phyloP scores from a whole-genome alignment of 2,113 vertebrate genomes.

The Symphodus melops region DNA sequence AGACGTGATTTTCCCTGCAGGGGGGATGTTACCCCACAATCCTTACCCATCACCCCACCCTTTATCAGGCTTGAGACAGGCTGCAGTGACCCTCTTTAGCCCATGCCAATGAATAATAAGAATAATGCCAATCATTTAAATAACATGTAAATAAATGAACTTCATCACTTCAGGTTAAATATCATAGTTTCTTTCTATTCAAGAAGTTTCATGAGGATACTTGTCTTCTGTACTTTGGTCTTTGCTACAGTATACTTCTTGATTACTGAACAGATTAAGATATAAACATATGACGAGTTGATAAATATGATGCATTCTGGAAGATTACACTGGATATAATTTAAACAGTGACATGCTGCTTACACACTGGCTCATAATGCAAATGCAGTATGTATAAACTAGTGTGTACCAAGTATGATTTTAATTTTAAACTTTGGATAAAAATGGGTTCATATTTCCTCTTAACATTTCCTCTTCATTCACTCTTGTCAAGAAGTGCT shows the following conservation, averaged over 20 bases:
- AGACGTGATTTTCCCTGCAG: not conserved
- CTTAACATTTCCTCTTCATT: too few relatives aligned
- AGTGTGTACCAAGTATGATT: not conserved
- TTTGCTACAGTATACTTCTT: not conserved
- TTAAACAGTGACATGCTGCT: not conserved
- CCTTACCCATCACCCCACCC: not conserved
- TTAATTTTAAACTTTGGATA: not conserved
- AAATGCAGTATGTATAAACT: not conserved
- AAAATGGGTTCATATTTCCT: not conserved
- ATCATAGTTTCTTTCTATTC: not conserved
- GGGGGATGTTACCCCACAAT: not conserved
- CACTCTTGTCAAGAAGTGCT: not conserved
- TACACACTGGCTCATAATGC: not conserved
- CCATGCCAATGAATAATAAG: not conserved
- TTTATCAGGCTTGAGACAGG: not conserved
- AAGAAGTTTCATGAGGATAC: not conserved
- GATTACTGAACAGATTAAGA: not conserved
- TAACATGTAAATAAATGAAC: not conserved
- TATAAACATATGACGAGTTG: not conserved
- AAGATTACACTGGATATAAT: not conserved
- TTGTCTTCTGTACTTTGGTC: not conserved
- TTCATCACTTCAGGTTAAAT: not conserved
- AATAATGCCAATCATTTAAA: too few relatives aligned
- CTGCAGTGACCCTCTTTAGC: not conserved
- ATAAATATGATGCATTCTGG: not conserved